Evolutionary conservation across 2,888 invertebrate genomes (phyloP), one percentile per base, ranked within the genome.

Genomic region (Sphaerolaimus hirsutus): DNA sequence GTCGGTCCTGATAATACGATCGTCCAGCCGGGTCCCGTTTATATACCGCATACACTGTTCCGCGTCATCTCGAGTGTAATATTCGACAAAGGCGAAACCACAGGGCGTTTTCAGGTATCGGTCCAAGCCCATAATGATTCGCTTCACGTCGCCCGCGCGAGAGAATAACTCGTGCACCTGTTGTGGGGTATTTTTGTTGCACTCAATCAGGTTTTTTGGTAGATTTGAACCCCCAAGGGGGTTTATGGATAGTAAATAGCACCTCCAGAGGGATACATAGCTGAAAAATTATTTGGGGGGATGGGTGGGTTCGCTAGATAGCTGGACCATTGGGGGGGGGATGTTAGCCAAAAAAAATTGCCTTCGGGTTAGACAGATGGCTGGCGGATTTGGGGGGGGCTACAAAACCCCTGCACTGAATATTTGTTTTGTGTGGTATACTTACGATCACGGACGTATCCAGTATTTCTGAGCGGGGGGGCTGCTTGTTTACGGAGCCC

Each of bases 71-170:
- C 74, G 62, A 2, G 61, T 60, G 56, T 72, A 72, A 60, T 71
- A 70, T 59, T 99, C 97, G 2, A 97, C 78, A 68, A 99, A 99
- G 65, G 93, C 97, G 66, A 99, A 97, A 1, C 97, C 97, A 70
- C 97, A 97, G 0, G 97, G 97, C 1, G 93, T 99, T 66, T 91
- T 93, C 60, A 81, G 84, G 64, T 81, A 83, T 63, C 91, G 84
- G 65, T 99, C 93, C 53, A 97, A 69, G 0, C 97, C 97, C 91
- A 99, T 93, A 38, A 99, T 75, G 41, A 97, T 81, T 48, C 71
- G 60, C 50, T 86, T 76, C 35, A 97, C 78, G 64, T 97, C 93
- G 1, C 97, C 97, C 62, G 87, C 86, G 66, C 81, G 77, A 26
- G 81, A 78, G 67, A 97, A 97, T 46, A 99, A 69, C 67, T 97